Conservation (phyloP, 2,888 invertebrate genomes). For the Drosophila imparisetae region DNA sequence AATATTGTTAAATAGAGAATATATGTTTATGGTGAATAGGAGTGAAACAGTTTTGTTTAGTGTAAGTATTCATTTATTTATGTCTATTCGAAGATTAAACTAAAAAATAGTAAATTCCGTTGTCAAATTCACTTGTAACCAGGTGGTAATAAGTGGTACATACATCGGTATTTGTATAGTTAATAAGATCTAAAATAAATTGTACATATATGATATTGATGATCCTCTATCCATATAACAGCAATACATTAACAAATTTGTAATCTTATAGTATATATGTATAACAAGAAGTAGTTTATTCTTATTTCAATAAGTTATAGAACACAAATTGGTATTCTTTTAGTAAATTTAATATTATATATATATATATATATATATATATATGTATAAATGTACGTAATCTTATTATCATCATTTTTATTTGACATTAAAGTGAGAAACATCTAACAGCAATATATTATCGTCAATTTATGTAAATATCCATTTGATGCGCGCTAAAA, state of each 20-base stretch:
- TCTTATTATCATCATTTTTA: background rate
- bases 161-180: background rate
- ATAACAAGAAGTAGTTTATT: background rate
- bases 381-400: background rate
- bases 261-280: background rate
- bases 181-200: background rate
- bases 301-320: background rate
- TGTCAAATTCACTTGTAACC: background rate
- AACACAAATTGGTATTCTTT: background rate
- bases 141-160: background rate
- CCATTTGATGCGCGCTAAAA: constrained; percentile 15
- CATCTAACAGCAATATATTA: constrained; percentile 34
- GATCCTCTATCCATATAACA: background rate
- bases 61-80: background rate
- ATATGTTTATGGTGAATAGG: background rate
- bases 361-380: background rate
- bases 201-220: background rate
- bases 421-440: background rate
- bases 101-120: background rate
- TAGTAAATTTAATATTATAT: background rate
- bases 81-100: background rate
- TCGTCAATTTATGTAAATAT: constrained; percentile 60
- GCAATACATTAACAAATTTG: background rate
- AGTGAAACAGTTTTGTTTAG: background rate
- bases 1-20: background rate